Evolutionary conservation across 2,797 vertebrate genomes (phyloP), one percentile per base, ranked within the genome.

Genomic region (Chlorospingus semifuscus): DNA sequence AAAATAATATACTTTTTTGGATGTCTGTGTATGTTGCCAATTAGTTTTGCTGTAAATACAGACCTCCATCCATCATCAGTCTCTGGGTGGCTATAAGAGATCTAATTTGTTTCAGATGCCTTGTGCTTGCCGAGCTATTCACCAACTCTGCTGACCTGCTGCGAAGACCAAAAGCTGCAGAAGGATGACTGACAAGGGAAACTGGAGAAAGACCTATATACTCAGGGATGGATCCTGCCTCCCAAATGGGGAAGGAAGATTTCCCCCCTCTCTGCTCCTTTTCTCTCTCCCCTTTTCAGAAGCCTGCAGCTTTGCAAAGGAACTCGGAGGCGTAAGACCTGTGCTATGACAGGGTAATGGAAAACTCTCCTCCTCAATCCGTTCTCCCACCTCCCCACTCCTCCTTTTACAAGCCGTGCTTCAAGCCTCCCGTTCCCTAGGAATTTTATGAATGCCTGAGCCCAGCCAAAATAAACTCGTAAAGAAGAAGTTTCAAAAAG

Each of bases 21-120:
- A 97, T 98, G 97, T 98, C 97, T 98, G 98, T 99, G 98, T 98
- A 98, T 99, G 98, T 99, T 99, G 99, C 99, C 99, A 99, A 99
- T 99, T 99, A 99, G 98, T 98, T 98, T 97, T 98, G 99, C 99
- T 98, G 98, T 99, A 99, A 99, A 99, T 98, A 98, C 98, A 98
- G 98, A 98, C 98, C 98, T 98, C 98, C 98, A 99, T 99, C 99
- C 99, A 99, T 99, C 99, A 99, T 98, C 98, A 98, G 98, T 98
- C 99, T 99, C 99, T 99, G 99, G 99, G 99, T 99, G 99, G 99
- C 98, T 99, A 98, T 98, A 98, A 98, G 97, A 96, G 98, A 98
- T 98, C 98, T 99, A 99, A 99, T 99, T 98, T 98, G 98, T 99
- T 99, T 98, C 99, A 99, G 98, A 99, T 99, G 99, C 98, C 98